These are phyloP conservation scores for Centroberyx gerrardi DNA, from an alignment of 2,797 vertebrate species.

Conservation along the genomic window DNA sequence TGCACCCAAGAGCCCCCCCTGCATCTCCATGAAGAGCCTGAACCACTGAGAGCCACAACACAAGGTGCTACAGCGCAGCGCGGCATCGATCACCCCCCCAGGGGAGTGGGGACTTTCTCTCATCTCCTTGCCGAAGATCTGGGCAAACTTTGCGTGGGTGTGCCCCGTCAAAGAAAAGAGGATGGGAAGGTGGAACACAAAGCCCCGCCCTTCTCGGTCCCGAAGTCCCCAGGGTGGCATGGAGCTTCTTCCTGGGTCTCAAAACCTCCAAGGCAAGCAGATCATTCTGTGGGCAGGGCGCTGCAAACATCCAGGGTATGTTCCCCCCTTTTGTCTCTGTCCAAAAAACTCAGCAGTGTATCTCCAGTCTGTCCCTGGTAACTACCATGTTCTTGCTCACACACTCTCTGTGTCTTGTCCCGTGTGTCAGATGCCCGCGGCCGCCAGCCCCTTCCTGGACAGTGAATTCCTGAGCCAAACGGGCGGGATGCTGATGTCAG, in stretches of 20 bases:
- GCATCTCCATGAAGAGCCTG: slow-evolving; percentile 41
- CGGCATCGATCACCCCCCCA: not conserved
- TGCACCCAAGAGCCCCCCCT: slow-evolving; percentile 62
- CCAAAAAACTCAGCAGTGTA: not conserved
- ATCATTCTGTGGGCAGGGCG: slow-evolving; percentile 7
- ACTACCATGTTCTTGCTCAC: not conserved
- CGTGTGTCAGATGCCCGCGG: slow-evolving; percentile 74
- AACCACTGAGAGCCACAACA: not conserved
- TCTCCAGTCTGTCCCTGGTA: not conserved
- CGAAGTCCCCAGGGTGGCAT: slow-evolving; percentile 8
- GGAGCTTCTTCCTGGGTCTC: slow-evolving; percentile 23
- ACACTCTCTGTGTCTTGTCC: not conserved
- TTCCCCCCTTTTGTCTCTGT: not conserved
- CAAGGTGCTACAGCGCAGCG: slow-evolving; percentile 19
- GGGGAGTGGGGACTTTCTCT: slow-evolving; percentile 15
- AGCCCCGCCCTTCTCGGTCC: not conserved
- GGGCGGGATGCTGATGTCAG: slow-evolving; percentile 66
- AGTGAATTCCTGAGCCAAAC: slow-evolving; percentile 41
- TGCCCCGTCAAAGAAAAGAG: slow-evolving; percentile 31
- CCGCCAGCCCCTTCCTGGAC: slow-evolving; percentile 57
- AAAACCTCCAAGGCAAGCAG: slow-evolving; percentile 34
- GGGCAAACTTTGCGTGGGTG: slow-evolving; percentile 64
- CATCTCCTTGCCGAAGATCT: slow-evolving; percentile 62
- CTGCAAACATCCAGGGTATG: slow-evolving; percentile 38
- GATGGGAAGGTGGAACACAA: slow-evolving; percentile 23